Evolutionary conservation across 2,888 invertebrate genomes (phyloP), one percentile per base, ranked within the genome.

Genomic region (Beris chalybata): DNA sequence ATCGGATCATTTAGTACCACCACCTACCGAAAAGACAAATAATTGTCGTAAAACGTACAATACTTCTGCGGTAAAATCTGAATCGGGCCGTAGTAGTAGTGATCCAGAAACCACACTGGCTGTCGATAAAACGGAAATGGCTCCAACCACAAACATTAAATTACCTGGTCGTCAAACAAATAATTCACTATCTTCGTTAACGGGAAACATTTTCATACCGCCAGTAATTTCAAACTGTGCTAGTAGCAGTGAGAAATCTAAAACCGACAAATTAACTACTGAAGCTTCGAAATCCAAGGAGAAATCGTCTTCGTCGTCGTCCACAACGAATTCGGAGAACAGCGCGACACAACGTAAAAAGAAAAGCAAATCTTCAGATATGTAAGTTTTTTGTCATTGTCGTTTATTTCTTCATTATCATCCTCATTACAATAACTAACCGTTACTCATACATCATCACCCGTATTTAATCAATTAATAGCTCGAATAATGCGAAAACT

Each of bases 171-270:
- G 93, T 68, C 92, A 93, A 80, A 93, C 93, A 9, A 93, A 93
- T 76, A 93, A 93, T 79, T 93, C 93, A 1, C 82, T 93, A 56
- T 90, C 93, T 2, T 91, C 91, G 11, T 89, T 91, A 59, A 91
- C 92, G 3, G 93, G 92, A 32, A 91, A 92, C 77, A 91, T 93
- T 71, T 85, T 92, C 66, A 91, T 93, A 77, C 89, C 80, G 58
- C 71, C 82, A 64, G 55, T 63, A 9, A 65, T 68, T 83, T 2
- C 66, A 9, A 59, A 32, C 22, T 54, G 52, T 13, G 54, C 64
- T 30, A 44, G 52, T 11, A 53, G 30, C 38, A 81, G 77, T 71
- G 81, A 79, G 57, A 83, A 82, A 65, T 82, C 0, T 76, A 78
- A 53, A 82, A 78, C 72, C 82, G 82, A 71, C 82, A 83, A 53